A percentile compares a stretch with the other conserved stretches of the same genome.
Conservation (phyloP, 1,140 invertebrate genomes). For the Bombus terrestris region DNA sequence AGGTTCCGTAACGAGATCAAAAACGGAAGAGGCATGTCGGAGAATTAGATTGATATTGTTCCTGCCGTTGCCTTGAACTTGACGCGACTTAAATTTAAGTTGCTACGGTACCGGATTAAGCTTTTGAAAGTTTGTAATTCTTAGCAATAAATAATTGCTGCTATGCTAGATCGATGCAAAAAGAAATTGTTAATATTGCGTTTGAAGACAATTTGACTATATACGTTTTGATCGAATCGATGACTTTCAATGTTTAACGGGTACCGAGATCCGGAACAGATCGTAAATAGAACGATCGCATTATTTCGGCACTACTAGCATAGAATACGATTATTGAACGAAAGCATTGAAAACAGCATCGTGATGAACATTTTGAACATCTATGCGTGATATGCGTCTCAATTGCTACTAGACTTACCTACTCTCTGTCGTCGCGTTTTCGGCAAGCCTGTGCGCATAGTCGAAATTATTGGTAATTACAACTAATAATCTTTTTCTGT, state of each 20-base stretch:
- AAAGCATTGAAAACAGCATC: not conserved
- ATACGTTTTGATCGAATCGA: not conserved
- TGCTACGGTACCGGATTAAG: too few species aligned
- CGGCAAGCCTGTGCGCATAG: slow-evolving; percentile 55
- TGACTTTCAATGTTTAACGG: not conserved
- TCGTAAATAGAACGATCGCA: not conserved
- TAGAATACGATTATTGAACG: not conserved
- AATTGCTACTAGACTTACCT: not conserved
- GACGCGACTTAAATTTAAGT: not conserved
- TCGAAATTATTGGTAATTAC: slow-evolving; percentile 8
- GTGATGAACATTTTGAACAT: too few species aligned
- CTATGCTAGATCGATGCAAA: not conserved
- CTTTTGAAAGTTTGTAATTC: not conserved
- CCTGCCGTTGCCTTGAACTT: not conserved
- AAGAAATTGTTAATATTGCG: not conserved
- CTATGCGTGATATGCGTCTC: not conserved
- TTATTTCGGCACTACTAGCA: not conserved
- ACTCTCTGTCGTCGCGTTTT: not conserved
- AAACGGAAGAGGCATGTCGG: not conserved
- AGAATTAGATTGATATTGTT: not conserved
- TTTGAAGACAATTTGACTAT: not conserved
- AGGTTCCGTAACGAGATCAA: not conserved
- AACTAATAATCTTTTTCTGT: slow-evolving; percentile 51
- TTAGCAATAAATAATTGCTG: not conserved
- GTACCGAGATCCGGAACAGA: not conserved